Conservation (phyloP, 2,113 vertebrate genomes). For the Nycticryphes semicollaris region DNA sequence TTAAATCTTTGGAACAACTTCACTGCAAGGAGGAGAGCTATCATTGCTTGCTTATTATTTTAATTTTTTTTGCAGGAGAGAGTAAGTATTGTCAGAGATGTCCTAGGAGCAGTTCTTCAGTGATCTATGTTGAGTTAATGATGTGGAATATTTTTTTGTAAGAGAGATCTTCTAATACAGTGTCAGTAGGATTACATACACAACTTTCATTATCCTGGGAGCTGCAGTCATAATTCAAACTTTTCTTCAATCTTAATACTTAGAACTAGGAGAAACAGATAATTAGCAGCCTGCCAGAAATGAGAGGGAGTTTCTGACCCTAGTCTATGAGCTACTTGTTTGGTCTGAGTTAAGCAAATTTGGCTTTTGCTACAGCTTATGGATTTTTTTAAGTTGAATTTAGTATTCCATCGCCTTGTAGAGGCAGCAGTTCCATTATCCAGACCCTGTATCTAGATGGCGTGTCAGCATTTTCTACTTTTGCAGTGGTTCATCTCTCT, state of each 20-base stretch:
- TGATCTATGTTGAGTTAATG: neutral
- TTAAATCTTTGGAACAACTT: neutral
- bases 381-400: neutral
- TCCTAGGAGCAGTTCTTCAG: neutral
- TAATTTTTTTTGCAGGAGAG: neutral
- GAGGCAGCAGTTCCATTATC: neutral
- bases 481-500: neutral
- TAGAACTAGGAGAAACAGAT: neutral
- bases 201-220: neutral
- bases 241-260: neutral
- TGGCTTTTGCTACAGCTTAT: neutral
- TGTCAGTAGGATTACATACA: neutral
- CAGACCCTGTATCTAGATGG: neutral
- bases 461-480: neutral
- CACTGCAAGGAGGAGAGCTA: neutral
- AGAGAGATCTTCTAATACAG: neutral
- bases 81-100: neutral
- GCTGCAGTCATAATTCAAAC: neutral
- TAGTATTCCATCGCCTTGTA: neutral
- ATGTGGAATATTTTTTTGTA: neutral
- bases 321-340: neutral
- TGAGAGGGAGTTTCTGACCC: neutral
- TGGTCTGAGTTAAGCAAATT: neutral
- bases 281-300: neutral
- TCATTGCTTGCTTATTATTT: neutral